These are phyloP conservation scores for Pygocentrus nattereri DNA, from an alignment of 2,797 vertebrate species.

Conservation along the genomic window DNA sequence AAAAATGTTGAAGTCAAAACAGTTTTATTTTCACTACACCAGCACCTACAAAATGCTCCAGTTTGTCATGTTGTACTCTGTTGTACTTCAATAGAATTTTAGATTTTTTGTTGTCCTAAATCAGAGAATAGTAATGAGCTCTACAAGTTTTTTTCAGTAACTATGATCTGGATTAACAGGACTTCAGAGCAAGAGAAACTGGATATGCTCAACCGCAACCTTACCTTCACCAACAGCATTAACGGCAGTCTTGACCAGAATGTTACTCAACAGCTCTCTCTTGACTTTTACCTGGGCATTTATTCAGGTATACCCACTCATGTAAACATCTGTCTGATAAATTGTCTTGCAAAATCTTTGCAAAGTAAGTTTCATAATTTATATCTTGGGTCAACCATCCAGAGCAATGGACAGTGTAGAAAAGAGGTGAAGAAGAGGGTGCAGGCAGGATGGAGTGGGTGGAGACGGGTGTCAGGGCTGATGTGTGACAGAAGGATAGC, in stretches of 20 bases:
- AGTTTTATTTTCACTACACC: background rate
- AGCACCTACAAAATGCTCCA: background rate
- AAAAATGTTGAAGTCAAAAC: background rate
- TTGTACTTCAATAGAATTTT: too few relatives aligned
- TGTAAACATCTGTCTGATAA: background rate
- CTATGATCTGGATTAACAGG: slow-evolving; percentile 62
- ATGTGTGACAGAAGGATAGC: too few relatives aligned
- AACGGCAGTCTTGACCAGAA: slow-evolving; percentile 42
- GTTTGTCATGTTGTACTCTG: background rate
- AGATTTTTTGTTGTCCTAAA: background rate
- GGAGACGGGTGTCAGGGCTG: too few relatives aligned
- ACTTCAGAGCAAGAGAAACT: slow-evolving; percentile 72
- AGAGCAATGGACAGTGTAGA: too few relatives aligned
- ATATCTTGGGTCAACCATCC: too few relatives aligned
- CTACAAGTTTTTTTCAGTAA: background rate
- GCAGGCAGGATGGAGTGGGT: too few relatives aligned
- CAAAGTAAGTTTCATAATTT: background rate
- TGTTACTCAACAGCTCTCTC: slow-evolving; percentile 64
- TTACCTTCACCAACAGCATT: slow-evolving; percentile 9
- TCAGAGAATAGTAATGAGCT: background rate
- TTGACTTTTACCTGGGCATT: slow-evolving; percentile 72
- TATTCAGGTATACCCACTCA: slow-evolving; percentile 72
- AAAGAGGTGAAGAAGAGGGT: too few relatives aligned
- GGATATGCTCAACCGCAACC: background rate
- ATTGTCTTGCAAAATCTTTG: too few relatives aligned